These are phyloP conservation scores for Anthophora plumipes DNA, from an alignment of 2,888 invertebrate genomes.

Conservation along the genomic window DNA sequence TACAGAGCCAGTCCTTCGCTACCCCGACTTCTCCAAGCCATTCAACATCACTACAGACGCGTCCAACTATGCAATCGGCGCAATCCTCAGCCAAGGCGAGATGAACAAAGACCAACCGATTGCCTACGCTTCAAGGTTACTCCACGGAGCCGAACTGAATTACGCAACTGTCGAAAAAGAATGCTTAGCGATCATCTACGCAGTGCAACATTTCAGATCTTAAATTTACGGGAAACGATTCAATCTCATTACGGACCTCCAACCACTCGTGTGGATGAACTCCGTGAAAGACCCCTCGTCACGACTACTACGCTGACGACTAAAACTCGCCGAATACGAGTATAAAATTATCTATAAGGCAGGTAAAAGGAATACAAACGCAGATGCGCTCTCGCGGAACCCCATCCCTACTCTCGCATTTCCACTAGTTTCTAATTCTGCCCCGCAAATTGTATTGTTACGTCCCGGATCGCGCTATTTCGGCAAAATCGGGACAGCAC, in stretches of 20 bases:
- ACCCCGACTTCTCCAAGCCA: background rate
- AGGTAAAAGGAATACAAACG: background rate
- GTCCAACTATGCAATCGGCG: slow-evolving; percentile 12
- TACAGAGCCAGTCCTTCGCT: slow-evolving; percentile 11
- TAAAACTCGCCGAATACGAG: background rate
- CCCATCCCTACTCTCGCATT: no score
- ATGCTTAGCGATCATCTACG: background rate
- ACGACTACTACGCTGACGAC: background rate
- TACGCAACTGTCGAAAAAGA: background rate
- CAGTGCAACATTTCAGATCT: background rate
- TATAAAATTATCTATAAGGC: background rate
- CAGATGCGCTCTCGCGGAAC: background rate
- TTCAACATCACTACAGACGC: slow-evolving; percentile 27
- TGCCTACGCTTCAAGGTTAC: background rate
- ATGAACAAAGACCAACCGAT: slow-evolving; percentile 1
- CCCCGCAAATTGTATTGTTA: no score
- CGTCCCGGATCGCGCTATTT: no score
- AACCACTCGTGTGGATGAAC: background rate
- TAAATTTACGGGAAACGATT: background rate
- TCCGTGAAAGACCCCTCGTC: background rate
- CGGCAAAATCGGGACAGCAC: no score
- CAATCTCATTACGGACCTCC: background rate
- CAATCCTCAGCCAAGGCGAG: slow-evolving; percentile 24
- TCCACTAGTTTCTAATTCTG: no score
- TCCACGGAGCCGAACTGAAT: slow-evolving; percentile 5